These are phyloP conservation scores for Chelonus insularis DNA, from an alignment of 1,140 invertebrate species.

Conservation along the genomic window DNA sequence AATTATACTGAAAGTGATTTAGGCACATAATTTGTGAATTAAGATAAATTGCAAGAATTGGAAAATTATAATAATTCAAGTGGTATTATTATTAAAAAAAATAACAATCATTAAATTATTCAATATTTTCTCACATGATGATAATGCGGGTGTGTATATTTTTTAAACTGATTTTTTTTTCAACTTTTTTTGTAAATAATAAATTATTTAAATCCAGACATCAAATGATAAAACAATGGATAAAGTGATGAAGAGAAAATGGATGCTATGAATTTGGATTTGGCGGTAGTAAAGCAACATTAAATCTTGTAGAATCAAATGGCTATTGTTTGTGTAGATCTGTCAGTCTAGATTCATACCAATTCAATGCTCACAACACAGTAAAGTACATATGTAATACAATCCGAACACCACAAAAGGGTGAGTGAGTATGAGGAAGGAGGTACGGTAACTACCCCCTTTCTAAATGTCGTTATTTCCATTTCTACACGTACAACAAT, in stretches of 20 bases:
- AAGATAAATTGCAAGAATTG: too few species aligned
- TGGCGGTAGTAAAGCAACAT: constrained; percentile 16
- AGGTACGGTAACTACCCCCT: neutral
- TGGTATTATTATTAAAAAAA: too few species aligned
- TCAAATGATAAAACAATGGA: neutral
- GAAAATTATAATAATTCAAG: too few species aligned
- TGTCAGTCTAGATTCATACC: constrained; percentile 14
- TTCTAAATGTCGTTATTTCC: constrained; percentile 6
- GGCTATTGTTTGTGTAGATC: constrained; percentile 20
- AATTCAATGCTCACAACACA: constrained; percentile 6
- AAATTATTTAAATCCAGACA: too few species aligned
- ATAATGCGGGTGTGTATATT: too few species aligned
- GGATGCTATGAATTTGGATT: constrained; percentile 32
- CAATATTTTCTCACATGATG: too few species aligned
- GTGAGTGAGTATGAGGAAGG: neutral
- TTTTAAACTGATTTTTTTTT: too few species aligned
- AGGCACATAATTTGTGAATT: too few species aligned
- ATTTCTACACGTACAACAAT: constrained; percentile 7
- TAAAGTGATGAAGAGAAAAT: constrained; percentile 31
- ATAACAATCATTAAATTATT: too few species aligned
- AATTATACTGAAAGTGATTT: too few species aligned
- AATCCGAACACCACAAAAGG: constrained; percentile 2
- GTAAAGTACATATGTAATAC: constrained; percentile 7
- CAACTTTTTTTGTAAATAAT: constrained; percentile 6
- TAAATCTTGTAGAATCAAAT: constrained; percentile 24